Evolutionary conservation across 2,888 invertebrate species (phyloP), one percentile per base, ranked within the genome.

Genomic region (Branchellion lobata): DNA sequence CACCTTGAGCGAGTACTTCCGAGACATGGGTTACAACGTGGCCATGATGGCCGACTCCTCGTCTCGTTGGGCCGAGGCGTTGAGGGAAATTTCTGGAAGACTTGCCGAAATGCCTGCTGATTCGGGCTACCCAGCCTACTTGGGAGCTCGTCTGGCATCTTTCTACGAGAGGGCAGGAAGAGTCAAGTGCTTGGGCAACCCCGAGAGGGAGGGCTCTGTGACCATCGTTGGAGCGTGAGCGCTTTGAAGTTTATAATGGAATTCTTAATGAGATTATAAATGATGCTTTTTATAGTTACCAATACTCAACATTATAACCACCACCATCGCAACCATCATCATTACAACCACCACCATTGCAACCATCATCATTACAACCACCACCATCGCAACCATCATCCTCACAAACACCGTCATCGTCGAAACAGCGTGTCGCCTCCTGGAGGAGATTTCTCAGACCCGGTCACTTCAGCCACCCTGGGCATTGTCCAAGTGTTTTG

Each of bases 41-140:
- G 96, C 98, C 84, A 99, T 99, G 99, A 99, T 99, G 99, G 99
- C 99, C 82, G 99, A 99, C 90, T 99, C 98, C 36, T 99, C 99
- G 29, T 99, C 98, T 21, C 95, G 99, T 90, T 99, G 99, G 99
- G 99, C 99, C 81, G 99, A 99, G 89, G 99, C 99, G 84, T 91
- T 99, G 89, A 92, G 99, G 90, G 99, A 99, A 92, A 99, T 99
- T 90, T 98, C 98, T 0, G 97, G 91, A 86, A 97, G 99, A 89
- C 91, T 99, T 87, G 99, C 99, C 87, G 99, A 99, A 91, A 99
- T 99, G 99, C 99, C 99, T 86, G 99, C 99, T 85, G 89, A 90
- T 86, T 91, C 91, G 73, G 99, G 99, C 87, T 99, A 99, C 90
- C 99, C 99, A 69, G 99, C 99, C 81, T 99, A 99, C 90, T 91